These are phyloP conservation scores for Metallyticus violacea DNA, from an alignment of 2,888 invertebrate genomes.

Conservation along the genomic window DNA sequence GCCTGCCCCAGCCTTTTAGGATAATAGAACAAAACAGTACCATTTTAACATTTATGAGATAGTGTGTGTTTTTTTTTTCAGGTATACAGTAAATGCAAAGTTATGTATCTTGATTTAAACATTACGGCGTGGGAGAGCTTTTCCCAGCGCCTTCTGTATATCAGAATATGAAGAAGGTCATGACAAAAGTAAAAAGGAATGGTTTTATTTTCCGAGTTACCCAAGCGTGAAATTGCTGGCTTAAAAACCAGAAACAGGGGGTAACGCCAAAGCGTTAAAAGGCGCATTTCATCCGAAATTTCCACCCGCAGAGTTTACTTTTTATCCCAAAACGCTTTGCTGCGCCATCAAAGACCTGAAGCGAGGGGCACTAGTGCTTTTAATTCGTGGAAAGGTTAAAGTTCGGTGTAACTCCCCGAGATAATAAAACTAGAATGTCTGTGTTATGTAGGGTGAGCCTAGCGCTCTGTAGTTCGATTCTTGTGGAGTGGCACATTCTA, in stretches of 20 bases:
- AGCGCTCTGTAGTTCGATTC: not conserved
- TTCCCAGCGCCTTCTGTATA: not conserved
- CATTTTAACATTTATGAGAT: no score
- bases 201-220: not conserved
- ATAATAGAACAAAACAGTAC: no score
- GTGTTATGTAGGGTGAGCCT: not conserved
- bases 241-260: not conserved
- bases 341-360: not conserved
- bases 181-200: not conserved
- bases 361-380: no score
- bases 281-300: not conserved
- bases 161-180: not conserved
- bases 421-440: not conserved
- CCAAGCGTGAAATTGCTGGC: not conserved
- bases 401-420: not conserved
- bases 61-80: no score
- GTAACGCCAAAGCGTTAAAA: not conserved
- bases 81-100: no score
- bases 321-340: not conserved
- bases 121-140: no score
- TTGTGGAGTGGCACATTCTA: not conserved
- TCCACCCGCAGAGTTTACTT: not conserved
- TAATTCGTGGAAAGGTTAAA: not conserved
- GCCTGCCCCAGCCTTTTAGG: no score
- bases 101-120: no score